Base-by-base conservation (phyloP, 2,888 invertebrate genomes). In the Desoria tigrina region DNA sequence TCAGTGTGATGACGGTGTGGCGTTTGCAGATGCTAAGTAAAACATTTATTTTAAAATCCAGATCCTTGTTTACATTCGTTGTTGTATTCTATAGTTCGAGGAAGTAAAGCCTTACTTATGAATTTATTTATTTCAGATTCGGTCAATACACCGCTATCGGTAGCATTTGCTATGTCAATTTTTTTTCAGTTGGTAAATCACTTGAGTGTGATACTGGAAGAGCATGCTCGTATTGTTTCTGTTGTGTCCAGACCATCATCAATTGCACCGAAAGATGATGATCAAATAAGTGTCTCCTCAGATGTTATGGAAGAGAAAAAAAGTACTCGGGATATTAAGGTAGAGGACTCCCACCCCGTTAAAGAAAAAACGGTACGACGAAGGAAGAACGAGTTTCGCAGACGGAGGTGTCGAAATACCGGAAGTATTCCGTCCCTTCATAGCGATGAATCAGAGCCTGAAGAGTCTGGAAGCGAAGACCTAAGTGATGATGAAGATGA, bases 151-250 rank as follows among this genome's bases (percentile, higher is more conserved):
- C 73, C 75, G 24, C 50, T 71, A 14, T 71, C 71, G 1, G 75
- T 75, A 27, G 72, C 67, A 4, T 72, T 74, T 62, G 69, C 75
- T 1, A 68, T 71, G 32, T 70, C 74, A 16, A 66, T 75, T 21
- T 74, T 75, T 55, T 71, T 71, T 21, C 68, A 73, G 27, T 53
- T 75, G 2, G 62, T 72, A 0, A 65, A 65, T n/a, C 69, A 68
- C 16, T 51, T 75, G n/a, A 63, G 67, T 7, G 42, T 51, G 2
- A 68, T 75, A 42, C 54, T 75, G 21, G 75, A 74, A 59, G 61
- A 69, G 51, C 65, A 72, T 49, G 37, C 63, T 26, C 16, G 23
- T 11, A 53, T 23, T 16, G 9, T 53, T 26, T 7, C 51, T 23
- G 6, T 4, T 24, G 9, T 45, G 6, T 16, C 16, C 16, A 45